phyloP scores from a whole-genome alignment of 2,888 invertebrate genomes.

The Drosophila kanekoi region DNA sequence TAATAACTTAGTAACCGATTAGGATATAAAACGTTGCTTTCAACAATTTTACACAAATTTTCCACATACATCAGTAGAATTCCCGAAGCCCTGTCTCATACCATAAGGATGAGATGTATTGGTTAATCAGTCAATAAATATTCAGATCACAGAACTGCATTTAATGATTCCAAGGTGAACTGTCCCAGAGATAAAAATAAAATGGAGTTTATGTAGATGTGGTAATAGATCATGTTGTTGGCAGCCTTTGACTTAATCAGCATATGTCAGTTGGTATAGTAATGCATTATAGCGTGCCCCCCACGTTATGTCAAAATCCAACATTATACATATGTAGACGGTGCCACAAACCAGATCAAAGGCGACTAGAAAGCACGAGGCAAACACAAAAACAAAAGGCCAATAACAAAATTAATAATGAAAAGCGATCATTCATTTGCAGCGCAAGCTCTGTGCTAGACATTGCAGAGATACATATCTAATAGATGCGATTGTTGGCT shows the following conservation, averaged over 20 bases:
- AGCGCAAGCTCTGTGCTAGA: conserved; percentile 53
- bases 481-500: conserved; percentile 28
- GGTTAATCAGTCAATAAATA: too few species aligned
- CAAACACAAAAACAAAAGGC: conserved; percentile 18
- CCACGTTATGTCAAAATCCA: conserved; percentile 12
- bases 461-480: conserved; percentile 62
- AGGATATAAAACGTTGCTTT: too few species aligned
- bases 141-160: neutral
- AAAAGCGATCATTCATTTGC: conserved; percentile 68
- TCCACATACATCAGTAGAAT: too few species aligned
- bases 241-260: conserved; percentile 8
- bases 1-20: neutral
- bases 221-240: conserved; percentile 26
- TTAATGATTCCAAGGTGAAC: neutral
- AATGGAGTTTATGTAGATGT: conserved; percentile 9
- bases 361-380: conserved; percentile 24
- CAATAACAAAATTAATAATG: conserved; percentile 12
- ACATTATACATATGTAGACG: conserved; percentile 28
- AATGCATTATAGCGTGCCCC: conserved; percentile 30
- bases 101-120: too few species aligned
- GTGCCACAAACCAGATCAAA: conserved; percentile 33
- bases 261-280: conserved; percentile 10
- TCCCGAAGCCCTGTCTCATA: too few species aligned
- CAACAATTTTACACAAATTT: too few species aligned
- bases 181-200: neutral